Evolutionary conservation across 1,140 invertebrate genomes (phyloP), one percentile per base, ranked within the genome.

Genomic region (Musca domestica): DNA sequence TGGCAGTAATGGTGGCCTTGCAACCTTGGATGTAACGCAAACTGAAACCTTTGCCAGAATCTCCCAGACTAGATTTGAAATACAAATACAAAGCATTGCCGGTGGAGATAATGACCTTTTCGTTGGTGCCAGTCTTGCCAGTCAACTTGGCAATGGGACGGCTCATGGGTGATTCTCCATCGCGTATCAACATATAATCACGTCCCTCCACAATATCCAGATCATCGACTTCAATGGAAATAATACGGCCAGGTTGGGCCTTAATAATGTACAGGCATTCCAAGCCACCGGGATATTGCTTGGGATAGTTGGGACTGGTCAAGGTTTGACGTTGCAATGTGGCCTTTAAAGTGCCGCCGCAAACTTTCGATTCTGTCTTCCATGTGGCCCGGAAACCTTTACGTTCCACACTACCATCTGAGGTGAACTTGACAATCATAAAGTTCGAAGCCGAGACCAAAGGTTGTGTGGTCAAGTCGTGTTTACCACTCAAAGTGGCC

Each of bases 381-480:
- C 93, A 95, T 1, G 93, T 94, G 52, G 93, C 93, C 51, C 93
- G 88, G 83, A 98, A 98, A 64, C 95, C 95, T 85, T 95, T 94
- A 71, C 92, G 91, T 84, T 98, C 95, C 23, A 97, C 94, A 2
- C 93, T 92, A 12, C 91, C 91, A 80, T 98, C 96, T 0, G 95
- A 93, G 71, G 92, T 93, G 84, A 98, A 98, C 83, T 96, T 97
- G 69, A 99, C 90, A 67, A 98, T 96, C 94, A 99, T 98, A 73
- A 98, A 96, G 82, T 98, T 98, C 15, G 95, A 96, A 17, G 95
- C 95, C 0, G 95, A 96, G 4, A 95, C 93, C 81, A 93, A 96
- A 3, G 93, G 87, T 76, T 91, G 91, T 68, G 88, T 91, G 49
- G 91, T 89, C 63, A 94, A 78, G 78, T 95, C 91, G 81, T 92